phyloP scores from a whole-genome alignment of 2,113 vertebrate species.

The Glaucomys volans region DNA sequence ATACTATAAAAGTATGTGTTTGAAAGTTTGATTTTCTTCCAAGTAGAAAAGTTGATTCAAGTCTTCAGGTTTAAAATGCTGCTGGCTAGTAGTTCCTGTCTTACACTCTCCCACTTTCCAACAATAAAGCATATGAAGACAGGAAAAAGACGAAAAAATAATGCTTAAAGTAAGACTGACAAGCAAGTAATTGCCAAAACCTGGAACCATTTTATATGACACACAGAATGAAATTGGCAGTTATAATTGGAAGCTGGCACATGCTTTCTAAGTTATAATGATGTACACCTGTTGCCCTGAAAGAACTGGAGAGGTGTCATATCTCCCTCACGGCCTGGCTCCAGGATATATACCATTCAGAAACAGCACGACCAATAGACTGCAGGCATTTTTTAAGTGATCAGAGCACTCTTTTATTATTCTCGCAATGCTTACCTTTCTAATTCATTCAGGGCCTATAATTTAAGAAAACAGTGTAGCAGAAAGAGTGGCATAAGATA shows the following conservation, averaged over 20 bases:
- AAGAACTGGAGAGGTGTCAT: neutral
- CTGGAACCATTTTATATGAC: neutral
- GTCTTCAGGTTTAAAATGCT: slow-evolving; percentile 23
- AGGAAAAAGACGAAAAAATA: neutral
- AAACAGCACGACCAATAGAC: neutral
- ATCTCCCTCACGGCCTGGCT: neutral
- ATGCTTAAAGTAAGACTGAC: neutral
- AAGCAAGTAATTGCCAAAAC: neutral
- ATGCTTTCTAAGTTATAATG: neutral
- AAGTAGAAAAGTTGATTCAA: slow-evolving; percentile 25
- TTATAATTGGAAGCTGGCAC: neutral
- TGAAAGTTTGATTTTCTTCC: slow-evolving; percentile 6
- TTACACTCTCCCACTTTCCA: neutral
- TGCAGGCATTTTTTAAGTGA: neutral
- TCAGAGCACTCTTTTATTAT: neutral
- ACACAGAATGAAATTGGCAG: neutral
- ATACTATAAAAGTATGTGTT: slow-evolving; percentile 21
- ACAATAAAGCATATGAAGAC: slow-evolving; percentile 16
- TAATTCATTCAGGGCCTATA: neutral
- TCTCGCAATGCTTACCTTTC: neutral
- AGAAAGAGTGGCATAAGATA: neutral
- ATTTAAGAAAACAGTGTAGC: neutral
- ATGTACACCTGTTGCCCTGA: neutral
- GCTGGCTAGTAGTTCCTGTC: neutral
- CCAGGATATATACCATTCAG: neutral